These are phyloP conservation scores for Corythaeola cristata DNA, from an alignment of 2,113 vertebrate genomes.

Conservation along the genomic window DNA sequence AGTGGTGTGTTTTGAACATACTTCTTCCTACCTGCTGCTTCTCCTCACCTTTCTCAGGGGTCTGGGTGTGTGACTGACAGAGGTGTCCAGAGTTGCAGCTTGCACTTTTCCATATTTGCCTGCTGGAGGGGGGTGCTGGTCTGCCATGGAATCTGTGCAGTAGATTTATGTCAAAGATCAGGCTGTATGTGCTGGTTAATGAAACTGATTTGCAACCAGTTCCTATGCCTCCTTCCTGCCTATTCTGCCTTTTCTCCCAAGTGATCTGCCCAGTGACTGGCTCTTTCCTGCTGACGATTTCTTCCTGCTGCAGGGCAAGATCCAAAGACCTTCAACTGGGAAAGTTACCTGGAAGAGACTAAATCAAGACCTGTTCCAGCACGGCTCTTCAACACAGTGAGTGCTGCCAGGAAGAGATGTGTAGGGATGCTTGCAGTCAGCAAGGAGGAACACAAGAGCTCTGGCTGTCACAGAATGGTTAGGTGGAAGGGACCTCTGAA, in stretches of 20 bases:
- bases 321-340: constrained; percentile 84
- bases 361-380: constrained; percentile 79
- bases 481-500: background rate
- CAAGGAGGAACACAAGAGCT: background rate
- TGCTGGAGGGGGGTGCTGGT: background rate
- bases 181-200: background rate
- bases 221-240: background rate
- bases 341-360: constrained; percentile 84
- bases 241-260: background rate
- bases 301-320: constrained; percentile 78
- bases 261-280: background rate
- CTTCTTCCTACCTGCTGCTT: background rate
- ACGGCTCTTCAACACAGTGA: constrained; percentile 90
- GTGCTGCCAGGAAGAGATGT: background rate
- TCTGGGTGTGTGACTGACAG: background rate
- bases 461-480: background rate
- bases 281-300: background rate
- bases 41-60: background rate
- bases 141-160: background rate
- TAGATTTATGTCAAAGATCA: background rate
- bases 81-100: background rate
- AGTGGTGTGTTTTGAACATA: background rate
- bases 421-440: background rate
- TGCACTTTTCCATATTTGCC: background rate
- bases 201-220: background rate